Evolutionary conservation across 2,113 vertebrate genomes (phyloP), one percentile per base, ranked within the genome.

Genomic region (Eptatretus burgeri): DNA sequence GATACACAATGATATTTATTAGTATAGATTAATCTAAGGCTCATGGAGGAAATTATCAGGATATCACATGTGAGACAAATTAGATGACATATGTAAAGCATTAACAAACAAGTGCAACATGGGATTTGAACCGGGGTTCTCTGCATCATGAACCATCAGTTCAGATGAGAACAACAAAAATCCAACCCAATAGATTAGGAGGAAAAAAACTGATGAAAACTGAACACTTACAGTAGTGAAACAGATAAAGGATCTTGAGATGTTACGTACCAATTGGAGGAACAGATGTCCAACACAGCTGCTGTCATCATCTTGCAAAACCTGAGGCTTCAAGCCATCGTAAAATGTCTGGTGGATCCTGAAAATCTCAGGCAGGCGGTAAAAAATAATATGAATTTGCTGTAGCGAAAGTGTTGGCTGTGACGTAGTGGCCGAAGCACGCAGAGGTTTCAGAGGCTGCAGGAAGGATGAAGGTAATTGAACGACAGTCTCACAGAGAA

Each of bases 321-420:
- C 84, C 1, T 89, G 78, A 51, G 87, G 91, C 1, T 82, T 70
- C 12, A 98, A 82, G 63, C 80, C 80, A 1, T 98, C 87, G 1
- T 98, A 96, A 75, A 95, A 96, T 62, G 94, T 89, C 67, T 82
- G 85, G 78, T 98, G 91, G 74, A 93, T 82, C 76, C 93, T 89
- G 0, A 85, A 88, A 67, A 98, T 84, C 74, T 98, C 91, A 70
- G 91, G 89, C 78, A 98, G 88, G 78, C 93, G 94, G 77, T 91
- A 98, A 77, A 98, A 98, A 76, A 98, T 98, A 70, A 86, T 94
- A 74, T 98, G 89, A 11, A 98, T 88, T 78, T 98, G 91, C 70
- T 84, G 80, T 62, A 80, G 74, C 1, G 78, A 82, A 71, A 94
- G 79, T 67, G 94, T 85, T 0, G 91, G 91, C 76, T 98, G 89